Base-by-base conservation (phyloP, 2,113 vertebrate genomes). In the Cyprinodon variegatus region DNA sequence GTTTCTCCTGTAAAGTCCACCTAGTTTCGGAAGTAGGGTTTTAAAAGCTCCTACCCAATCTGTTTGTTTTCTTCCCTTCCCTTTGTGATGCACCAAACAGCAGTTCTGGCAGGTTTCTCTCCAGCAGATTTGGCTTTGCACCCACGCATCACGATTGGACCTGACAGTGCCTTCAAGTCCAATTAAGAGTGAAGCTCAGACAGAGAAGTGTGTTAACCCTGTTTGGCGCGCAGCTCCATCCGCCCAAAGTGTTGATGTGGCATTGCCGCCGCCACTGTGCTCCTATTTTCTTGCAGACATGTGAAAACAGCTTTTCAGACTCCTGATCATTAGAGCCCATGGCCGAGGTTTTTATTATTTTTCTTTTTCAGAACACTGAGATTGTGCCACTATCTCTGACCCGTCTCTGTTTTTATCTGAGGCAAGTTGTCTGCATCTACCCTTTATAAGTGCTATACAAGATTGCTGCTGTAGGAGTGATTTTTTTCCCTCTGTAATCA, bases 81-180 rank as follows among this genome's bases (percentile, higher is more conserved):
- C 65, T 22, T 43, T 66, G 70, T 60, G 69, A 79, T 66, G 36
- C 69, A 78, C 82, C 79, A 74, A 74, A 82, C 78, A 88, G 85
- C 82, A 89, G 73, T 90, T 91, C 90, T 93, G 88, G 87, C 89
- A 93, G 85, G 84, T 92, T 89, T 88, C 79, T 90, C 88, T 90
- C 80, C 85, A 86, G 82, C 86, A 92, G 86, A 84, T 82, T 83
- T 73, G 75, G 80, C 83, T 80, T 83, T 79, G 76, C 89, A 85
- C 84, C 89, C 88, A 91, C 81, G 67, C 83, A 82, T 86, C 77
- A 79, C 85, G 78, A 95, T 93, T 90, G 89, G 89, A 91, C 88
- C 86, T 93, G 92, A 95, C 92, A 92, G 87, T 90, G 90, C 90
- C 92, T 93, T 95, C 92, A 90, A 91, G 89, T 93, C 91, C 90